phyloP scores from a whole-genome alignment of 2,113 vertebrate species.

The Hippocampus zosterae region DNA sequence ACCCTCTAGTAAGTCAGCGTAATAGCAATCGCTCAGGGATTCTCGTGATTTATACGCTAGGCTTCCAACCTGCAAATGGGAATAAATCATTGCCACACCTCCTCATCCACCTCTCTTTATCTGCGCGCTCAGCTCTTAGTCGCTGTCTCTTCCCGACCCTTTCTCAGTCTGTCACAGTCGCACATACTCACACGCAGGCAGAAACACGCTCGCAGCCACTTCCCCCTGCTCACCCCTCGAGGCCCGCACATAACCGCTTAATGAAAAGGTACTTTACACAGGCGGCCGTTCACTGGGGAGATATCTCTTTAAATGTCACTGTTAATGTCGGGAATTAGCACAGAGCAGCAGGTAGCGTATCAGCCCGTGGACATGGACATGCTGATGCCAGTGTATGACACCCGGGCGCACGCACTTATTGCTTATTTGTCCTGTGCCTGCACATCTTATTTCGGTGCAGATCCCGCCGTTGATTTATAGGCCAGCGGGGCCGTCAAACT shows the following conservation, averaged over 20 bases:
- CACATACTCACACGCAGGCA: constrained; percentile 14
- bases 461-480: constrained; percentile 49
- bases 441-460: constrained; percentile 17
- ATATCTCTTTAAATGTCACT: constrained; percentile 63
- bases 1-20: constrained; percentile 33
- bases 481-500: constrained; percentile 8
- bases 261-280: constrained; percentile 67
- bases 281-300: constrained; percentile 45
- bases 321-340: constrained; percentile 56
- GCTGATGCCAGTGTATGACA: constrained; percentile 27
- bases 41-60: constrained; percentile 46
- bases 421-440: constrained; percentile 10
- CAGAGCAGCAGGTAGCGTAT: constrained; percentile 37
- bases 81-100: constrained; percentile 31
- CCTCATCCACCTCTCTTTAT: constrained; percentile 21
- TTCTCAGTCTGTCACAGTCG: constrained; percentile 4
- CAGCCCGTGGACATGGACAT: constrained; percentile 33
- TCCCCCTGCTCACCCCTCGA: constrained; percentile 39
- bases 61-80: constrained; percentile 30
- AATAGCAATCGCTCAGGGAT: constrained; percentile 32
- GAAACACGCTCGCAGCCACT: constrained; percentile 21
- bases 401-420: constrained; percentile 29
- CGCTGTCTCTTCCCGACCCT: constrained; percentile 18
- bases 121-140: constrained; percentile 18
- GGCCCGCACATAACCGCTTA: constrained; percentile 60